Evolutionary conservation across 2,888 invertebrate species (phyloP).

Genomic region (Barypeithes pellucidus): DNA sequence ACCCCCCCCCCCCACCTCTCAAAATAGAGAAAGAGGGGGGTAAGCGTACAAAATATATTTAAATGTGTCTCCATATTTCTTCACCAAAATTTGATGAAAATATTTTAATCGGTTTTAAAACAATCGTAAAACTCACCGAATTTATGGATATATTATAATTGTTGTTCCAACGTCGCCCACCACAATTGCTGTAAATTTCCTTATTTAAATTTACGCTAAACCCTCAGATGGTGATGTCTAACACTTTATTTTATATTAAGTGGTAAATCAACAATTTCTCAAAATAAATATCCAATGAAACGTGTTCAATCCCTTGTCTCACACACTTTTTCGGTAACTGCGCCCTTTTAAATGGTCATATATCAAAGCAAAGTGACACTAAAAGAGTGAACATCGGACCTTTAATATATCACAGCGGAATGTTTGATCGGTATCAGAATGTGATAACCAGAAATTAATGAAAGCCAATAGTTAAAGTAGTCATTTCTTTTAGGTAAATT

Average conservation of each 20-base stretch:
- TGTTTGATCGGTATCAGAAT: conserved; percentile 45
- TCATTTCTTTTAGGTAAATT: conserved; percentile 41
- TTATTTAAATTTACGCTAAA: too few species aligned
- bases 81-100: too few species aligned
- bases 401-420: conserved; percentile 44
- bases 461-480: conserved; percentile 41
- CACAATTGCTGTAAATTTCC: too few species aligned
- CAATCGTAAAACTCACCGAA: too few species aligned
- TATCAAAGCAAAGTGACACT: conserved; percentile 41
- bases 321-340: conserved; percentile 44
- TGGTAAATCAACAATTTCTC: conserved; percentile 43
- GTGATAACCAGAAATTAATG: conserved; percentile 52
- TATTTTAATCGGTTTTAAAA: too few species aligned
- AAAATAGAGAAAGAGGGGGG: too few species aligned
- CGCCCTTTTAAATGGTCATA: conserved; percentile 36
- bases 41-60: too few species aligned
- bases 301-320: conserved; percentile 36
- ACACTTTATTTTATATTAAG: background rate
- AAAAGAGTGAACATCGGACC: conserved; percentile 43
- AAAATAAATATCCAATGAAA: conserved; percentile 37
- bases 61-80: too few species aligned
- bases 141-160: too few species aligned
- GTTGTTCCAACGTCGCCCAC: too few species aligned
- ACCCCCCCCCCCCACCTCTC: too few species aligned
- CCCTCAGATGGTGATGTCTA: too few species aligned